These are phyloP conservation scores for Malurus alboscapulatus DNA, from an alignment of 2,113 vertebrate species.

Conservation along the genomic window DNA sequence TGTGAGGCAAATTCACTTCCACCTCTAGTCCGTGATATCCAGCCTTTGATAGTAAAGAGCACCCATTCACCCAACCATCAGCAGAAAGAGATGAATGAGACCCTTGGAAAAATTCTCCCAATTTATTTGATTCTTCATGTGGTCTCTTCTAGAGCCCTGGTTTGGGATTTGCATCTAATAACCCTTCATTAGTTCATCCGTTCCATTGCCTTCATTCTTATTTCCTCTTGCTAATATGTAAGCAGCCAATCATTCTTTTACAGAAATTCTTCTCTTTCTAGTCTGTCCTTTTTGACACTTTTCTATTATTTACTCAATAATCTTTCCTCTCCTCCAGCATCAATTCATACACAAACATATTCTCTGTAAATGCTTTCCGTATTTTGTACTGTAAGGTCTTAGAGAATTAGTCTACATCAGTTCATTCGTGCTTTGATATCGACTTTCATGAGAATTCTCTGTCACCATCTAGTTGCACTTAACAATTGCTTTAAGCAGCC, in stretches of 20 bases:
- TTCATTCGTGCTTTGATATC: background rate
- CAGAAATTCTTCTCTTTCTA: background rate
- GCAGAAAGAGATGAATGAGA: background rate
- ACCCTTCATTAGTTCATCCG: background rate
- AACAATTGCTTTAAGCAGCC: background rate
- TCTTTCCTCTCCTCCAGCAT: background rate
- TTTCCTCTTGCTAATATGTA: background rate
- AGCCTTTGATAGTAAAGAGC: background rate
- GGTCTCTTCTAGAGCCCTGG: background rate
- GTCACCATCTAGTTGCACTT: background rate
- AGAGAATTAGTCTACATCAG: background rate
- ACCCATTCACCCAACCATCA: background rate
- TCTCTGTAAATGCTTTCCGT: background rate
- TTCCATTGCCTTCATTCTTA: background rate
- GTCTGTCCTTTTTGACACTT: background rate
- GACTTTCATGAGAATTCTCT: background rate
- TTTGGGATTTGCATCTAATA: background rate
- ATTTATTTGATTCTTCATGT: background rate
- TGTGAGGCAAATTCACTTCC: background rate
- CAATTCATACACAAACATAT: background rate
- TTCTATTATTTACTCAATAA: background rate
- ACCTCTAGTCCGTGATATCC: background rate
- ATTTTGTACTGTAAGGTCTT: background rate
- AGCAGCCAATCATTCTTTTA: background rate
- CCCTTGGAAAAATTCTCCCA: background rate